Evolutionary conservation across 2,797 vertebrate genomes (phyloP).

Genomic region (Sebastolobus altivelis): DNA sequence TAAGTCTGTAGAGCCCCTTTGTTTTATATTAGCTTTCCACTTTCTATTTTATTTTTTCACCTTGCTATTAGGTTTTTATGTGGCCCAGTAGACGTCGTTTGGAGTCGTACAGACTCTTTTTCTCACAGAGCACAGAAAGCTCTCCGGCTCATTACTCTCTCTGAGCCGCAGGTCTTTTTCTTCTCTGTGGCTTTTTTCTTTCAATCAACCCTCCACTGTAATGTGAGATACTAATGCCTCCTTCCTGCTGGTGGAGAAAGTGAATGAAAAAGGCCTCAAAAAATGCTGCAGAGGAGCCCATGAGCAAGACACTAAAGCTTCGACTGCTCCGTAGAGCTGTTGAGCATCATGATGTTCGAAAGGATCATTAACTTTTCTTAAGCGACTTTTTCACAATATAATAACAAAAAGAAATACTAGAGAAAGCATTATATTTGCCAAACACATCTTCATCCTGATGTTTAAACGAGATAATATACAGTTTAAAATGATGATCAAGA

Average conservation of each 20-base stretch:
- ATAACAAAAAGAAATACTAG: background rate
- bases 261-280: background rate
- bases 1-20: background rate
- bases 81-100: slow-evolving; percentile 29
- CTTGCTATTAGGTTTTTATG: slow-evolving; percentile 16
- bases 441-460: background rate
- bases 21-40: slow-evolving; percentile 12
- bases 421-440: background rate
- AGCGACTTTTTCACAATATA: background rate
- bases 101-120: slow-evolving; percentile 22
- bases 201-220: slow-evolving; percentile 25
- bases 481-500: too few species aligned
- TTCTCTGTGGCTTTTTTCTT: slow-evolving; percentile 9
- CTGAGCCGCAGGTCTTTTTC: slow-evolving; percentile 21
- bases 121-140: background rate
- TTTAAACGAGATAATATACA: too few species aligned
- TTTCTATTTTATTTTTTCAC: slow-evolving; percentile 11
- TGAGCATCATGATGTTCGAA: background rate
- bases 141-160: slow-evolving; percentile 34
- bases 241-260: slow-evolving; percentile 23
- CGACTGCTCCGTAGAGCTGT: background rate
- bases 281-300: background rate
- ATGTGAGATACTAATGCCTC: slow-evolving; percentile 12
- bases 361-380: background rate
- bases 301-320: background rate